Percentiles rank a stretch among this genome's conserved stretches.
These are phyloP conservation scores for Garrulus glandarius DNA, from an alignment of 2,797 vertebrate species.

Conservation along the genomic window DNA sequence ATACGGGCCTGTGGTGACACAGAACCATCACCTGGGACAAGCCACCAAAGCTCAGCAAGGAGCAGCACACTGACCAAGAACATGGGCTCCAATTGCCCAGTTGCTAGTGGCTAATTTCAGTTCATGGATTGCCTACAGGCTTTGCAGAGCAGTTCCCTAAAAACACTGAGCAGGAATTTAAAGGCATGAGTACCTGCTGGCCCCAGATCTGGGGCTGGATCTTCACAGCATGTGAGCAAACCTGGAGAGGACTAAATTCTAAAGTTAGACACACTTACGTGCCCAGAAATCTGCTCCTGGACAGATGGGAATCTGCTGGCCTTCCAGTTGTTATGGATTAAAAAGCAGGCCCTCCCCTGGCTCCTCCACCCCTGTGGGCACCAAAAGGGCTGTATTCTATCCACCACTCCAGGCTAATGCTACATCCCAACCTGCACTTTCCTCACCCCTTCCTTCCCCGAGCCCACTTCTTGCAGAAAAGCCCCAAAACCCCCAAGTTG, in stretches of 20 bases:
- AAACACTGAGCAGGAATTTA: accelerated
- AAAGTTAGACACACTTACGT: accelerated
- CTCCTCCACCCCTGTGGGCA: background rate
- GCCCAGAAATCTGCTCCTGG: background rate
- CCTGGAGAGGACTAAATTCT: background rate
- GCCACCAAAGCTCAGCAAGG: background rate
- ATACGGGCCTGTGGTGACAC: background rate
- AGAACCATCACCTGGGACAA: background rate
- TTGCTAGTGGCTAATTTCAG: background rate
- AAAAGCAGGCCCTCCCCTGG: background rate
- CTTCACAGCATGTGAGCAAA: background rate
- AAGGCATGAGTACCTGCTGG: background rate
- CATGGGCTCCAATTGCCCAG: background rate
- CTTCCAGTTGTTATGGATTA: background rate
- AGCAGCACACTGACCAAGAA: background rate
- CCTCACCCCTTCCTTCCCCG: background rate
- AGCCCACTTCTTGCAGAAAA: background rate
- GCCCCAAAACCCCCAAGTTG: background rate
- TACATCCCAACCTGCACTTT: background rate
- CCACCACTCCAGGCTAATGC: background rate
- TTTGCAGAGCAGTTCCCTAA: background rate
- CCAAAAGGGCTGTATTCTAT: background rate
- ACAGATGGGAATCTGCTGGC: background rate
- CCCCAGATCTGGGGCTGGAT: background rate
- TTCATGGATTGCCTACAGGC: accelerated